Conservation (phyloP, 2,888 invertebrate genomes). For the Eilema depressum region DNA sequence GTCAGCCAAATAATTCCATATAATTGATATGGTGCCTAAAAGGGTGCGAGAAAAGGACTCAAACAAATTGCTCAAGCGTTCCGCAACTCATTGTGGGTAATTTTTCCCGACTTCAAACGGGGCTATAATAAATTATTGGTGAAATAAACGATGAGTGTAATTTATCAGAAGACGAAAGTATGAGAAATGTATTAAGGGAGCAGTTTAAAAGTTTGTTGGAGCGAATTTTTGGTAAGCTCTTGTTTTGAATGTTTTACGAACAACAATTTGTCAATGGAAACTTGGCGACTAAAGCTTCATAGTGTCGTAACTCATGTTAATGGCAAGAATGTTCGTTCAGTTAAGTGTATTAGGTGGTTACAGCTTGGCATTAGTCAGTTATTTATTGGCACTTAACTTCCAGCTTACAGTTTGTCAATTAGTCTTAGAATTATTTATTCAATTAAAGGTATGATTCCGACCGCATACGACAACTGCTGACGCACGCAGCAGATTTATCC, state of each 20-base stretch:
- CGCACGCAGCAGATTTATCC: no score
- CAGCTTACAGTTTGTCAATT: not conserved
- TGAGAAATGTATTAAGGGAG: constrained; percentile 23
- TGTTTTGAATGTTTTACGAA: constrained; percentile 13
- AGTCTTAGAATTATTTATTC: not conserved
- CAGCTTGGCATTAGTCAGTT: not conserved
- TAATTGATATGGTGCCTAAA: constrained; percentile 35
- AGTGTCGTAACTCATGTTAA: not conserved
- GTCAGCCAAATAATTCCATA: constrained; percentile 34
- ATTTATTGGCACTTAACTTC: not conserved
- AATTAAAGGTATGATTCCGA: no score
- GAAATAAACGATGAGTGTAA: constrained; percentile 37
- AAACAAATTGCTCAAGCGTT: constrained; percentile 34
- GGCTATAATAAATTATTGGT: constrained; percentile 39
- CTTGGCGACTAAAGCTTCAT: not conserved
- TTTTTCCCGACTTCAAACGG: constrained; percentile 33
- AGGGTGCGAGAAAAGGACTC: constrained; percentile 19
- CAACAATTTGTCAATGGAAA: constrained; percentile 15
- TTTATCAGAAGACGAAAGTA: constrained; percentile 10
- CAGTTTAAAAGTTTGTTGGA: constrained; percentile 16
- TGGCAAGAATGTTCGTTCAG: not conserved
- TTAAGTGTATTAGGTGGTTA: not conserved
- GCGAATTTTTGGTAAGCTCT: constrained; percentile 11
- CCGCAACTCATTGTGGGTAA: constrained; percentile 22
- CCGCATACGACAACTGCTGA: no score